phyloP scores from a whole-genome alignment of 2,888 invertebrate species.

The Baccha elongata region DNA sequence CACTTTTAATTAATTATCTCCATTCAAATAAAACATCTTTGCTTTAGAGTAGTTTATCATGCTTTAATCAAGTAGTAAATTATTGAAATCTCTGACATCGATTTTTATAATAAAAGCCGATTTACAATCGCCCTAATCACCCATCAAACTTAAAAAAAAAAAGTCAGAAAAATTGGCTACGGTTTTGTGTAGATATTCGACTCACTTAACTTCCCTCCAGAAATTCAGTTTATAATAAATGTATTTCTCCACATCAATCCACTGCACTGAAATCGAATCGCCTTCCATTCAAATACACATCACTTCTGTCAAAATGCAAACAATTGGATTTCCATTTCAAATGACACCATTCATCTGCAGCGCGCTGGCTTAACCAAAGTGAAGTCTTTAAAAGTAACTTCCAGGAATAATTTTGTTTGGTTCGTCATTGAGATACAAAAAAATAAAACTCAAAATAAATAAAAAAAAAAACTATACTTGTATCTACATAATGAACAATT shows the following conservation, averaged over 20 bases:
- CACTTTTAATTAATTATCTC: too few species aligned
- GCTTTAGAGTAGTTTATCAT: too few species aligned
- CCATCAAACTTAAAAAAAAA: neutral
- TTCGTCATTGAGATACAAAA: slow-evolving; percentile 17
- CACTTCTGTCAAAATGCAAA: slow-evolving; percentile 60
- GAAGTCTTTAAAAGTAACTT: slow-evolving; percentile 35
- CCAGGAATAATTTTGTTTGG: slow-evolving; percentile 17
- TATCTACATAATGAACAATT: slow-evolving; percentile 64
- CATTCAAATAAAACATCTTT: too few species aligned
- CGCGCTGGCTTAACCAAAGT: slow-evolving; percentile 20
- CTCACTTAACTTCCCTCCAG: slow-evolving; percentile 3
- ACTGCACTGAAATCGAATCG: slow-evolving; percentile 53
- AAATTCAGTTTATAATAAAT: slow-evolving; percentile 2
- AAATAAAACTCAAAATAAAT: slow-evolving; percentile 18
- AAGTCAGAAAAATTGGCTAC: slow-evolving; percentile 13
- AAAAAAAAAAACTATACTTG: slow-evolving; percentile 6
- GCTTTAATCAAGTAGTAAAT: too few species aligned
- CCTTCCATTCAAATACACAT: slow-evolving; percentile 51
- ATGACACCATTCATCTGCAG: slow-evolving; percentile 54
- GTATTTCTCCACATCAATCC: slow-evolving; percentile 43
- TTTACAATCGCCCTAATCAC: neutral
- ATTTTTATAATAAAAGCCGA: too few species aligned
- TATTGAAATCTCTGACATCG: too few species aligned
- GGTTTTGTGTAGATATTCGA: neutral
- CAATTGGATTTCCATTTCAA: slow-evolving; percentile 69